Percentiles rank a stretch among this genome's conserved stretches.
These are phyloP conservation scores for crab-eating macaque (Macaca fascicularis) DNA, from an alignment of 2,113 vertebrate genomes.

Conservation along the genomic window DNA sequence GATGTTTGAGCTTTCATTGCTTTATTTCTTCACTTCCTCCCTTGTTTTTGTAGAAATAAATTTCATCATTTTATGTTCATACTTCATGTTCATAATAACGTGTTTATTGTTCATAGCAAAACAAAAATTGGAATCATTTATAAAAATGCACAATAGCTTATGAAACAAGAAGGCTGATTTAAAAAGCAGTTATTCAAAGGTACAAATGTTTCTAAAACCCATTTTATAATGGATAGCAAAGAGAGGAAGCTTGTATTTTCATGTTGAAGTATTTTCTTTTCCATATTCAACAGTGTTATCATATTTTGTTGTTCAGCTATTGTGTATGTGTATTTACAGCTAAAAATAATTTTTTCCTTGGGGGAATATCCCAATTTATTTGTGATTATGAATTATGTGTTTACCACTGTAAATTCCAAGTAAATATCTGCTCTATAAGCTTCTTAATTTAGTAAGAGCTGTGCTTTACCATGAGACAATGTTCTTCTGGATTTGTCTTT, in stretches of 20 bases:
- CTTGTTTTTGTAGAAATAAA: background rate
- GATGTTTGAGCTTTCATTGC: background rate
- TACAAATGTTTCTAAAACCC: background rate
- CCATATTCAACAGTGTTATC: background rate
- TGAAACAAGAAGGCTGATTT: background rate
- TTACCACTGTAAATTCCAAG: background rate
- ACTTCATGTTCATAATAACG: background rate
- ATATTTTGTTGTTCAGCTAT: background rate
- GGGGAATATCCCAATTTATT: background rate
- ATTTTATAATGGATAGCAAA: background rate
- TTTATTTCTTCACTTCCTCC: background rate
- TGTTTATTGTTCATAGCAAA: background rate
- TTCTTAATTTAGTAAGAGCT: slow-evolving; percentile 9
- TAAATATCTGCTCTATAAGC: background rate
- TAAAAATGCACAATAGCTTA: background rate
- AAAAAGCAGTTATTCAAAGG: background rate
- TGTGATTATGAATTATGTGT: background rate
- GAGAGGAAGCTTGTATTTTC: background rate
- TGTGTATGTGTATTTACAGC: background rate
- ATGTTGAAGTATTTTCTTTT: background rate
- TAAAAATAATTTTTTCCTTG: background rate
- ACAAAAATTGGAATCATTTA: background rate
- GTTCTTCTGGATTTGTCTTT: background rate
- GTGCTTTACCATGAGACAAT: background rate
- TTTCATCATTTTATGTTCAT: background rate